A percentile compares a stretch with the other conserved stretches of the same genome.
phyloP scores from a whole-genome alignment of 2,797 vertebrate species.

The Etheostoma nigrum region DNA sequence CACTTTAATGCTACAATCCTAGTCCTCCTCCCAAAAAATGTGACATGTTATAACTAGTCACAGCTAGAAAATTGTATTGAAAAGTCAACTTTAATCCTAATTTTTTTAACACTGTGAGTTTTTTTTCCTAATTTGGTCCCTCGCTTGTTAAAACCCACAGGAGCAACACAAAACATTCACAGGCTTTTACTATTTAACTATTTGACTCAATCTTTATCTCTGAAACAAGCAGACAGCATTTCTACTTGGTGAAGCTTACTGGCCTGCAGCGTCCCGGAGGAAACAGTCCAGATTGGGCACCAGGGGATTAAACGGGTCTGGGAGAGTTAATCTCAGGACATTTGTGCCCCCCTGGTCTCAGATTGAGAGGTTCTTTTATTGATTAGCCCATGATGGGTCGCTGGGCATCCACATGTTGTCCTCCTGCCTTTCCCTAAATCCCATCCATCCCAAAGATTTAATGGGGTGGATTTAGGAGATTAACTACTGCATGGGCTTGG shows the following conservation, averaged over 20 bases:
- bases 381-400: slow-evolving; percentile 76
- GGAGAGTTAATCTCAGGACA: slow-evolving; percentile 74
- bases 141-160: slow-evolving; percentile 32
- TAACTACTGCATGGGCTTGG: slow-evolving; percentile 73
- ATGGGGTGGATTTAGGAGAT: slow-evolving; percentile 82
- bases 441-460: slow-evolving; percentile 75
- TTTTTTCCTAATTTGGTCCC: background rate
- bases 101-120: background rate
- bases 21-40: background rate
- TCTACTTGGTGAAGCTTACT: slow-evolving; percentile 19
- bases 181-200: background rate
- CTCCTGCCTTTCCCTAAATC: slow-evolving; percentile 71
- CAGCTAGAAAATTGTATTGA: background rate
- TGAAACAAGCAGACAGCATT: background rate
- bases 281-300: slow-evolving; percentile 67
- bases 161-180: slow-evolving; percentile 21
- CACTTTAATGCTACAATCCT: background rate
- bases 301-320: slow-evolving; percentile 69
- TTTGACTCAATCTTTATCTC: slow-evolving; percentile 4
- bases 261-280: slow-evolving; percentile 26
- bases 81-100: background rate
- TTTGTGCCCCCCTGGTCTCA: slow-evolving; percentile 54
- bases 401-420: slow-evolving; percentile 70
- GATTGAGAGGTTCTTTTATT: slow-evolving; percentile 69
- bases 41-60: background rate